Conservation (phyloP, 92 coral and sea anemone genomes). For the Paramuricea clavata region DNA sequence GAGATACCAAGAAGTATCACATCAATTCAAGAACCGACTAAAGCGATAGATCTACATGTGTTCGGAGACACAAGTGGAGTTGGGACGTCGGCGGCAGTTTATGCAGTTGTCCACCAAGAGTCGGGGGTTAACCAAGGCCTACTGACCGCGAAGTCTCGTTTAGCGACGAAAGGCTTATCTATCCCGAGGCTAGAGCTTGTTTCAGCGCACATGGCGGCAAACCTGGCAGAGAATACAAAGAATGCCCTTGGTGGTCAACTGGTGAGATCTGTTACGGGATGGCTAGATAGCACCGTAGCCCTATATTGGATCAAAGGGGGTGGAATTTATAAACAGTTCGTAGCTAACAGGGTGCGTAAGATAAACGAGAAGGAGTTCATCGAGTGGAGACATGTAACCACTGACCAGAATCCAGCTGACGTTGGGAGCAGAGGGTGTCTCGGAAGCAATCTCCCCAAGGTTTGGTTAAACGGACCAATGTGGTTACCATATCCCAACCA, state of each 20-base stretch:
- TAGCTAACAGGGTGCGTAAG: conserved; percentile 59
- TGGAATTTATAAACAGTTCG: conserved; percentile 48
- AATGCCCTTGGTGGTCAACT: conserved; percentile 13
- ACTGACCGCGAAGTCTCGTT: conserved; percentile 62
- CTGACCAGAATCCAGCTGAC: conserved; percentile 49
- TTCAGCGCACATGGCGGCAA: conserved; percentile 63
- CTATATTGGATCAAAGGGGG: conserved; percentile 49
- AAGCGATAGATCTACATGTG: conserved; percentile 44
- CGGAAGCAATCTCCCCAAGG: conserved; percentile 21
- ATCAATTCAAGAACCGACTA: conserved; percentile 1
- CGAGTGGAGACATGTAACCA: conserved; percentile 51
- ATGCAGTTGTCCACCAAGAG: conserved; percentile 67
- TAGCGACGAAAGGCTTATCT: conserved; percentile 55
- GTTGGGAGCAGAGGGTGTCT: conserved; percentile 49
- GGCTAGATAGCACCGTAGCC: conserved; percentile 55
- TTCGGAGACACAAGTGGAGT: conserved; percentile 60
- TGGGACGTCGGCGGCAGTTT: conserved; percentile 61
- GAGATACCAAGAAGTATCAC: conserved; percentile 57
- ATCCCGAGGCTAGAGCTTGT: conserved; percentile 63
- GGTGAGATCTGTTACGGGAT: conserved; percentile 43
- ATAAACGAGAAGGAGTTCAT: conserved; percentile 35
- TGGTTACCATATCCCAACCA: conserved; percentile 31
- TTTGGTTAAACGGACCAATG: conserved; percentile 22
- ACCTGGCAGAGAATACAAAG: conserved; percentile 42
- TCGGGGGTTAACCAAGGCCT: conserved; percentile 46